Conservation (phyloP, 2,797 vertebrate species). For the Rhinoraja longicauda region DNA sequence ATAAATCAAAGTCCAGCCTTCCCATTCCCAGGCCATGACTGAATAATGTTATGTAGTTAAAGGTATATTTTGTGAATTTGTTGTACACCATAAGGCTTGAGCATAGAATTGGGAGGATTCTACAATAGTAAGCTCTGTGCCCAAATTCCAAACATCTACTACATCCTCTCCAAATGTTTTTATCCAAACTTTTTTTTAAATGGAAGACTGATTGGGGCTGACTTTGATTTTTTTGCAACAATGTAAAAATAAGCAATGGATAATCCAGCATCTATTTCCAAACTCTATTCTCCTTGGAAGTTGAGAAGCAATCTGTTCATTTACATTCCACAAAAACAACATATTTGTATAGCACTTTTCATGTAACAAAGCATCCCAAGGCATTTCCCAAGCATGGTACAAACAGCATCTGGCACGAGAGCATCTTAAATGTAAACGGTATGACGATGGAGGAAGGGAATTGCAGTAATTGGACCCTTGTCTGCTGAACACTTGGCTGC, state of each 20-base stretch:
- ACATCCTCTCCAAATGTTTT: neutral
- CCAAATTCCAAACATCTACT: neutral
- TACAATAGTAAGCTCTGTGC: neutral
- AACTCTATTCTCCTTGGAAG: neutral
- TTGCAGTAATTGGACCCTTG: no score
- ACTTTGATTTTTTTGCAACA: neutral
- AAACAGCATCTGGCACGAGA: no score
- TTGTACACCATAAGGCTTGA: neutral
- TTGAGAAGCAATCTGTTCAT: neutral
- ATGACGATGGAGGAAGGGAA: no score
- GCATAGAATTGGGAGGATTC: neutral
- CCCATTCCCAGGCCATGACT: neutral
- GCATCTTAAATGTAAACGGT: no score
- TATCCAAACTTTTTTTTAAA: neutral
- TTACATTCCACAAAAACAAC: no score
- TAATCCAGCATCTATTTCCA: neutral
- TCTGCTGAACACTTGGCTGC: no score
- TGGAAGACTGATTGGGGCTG: neutral
- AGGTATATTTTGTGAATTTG: neutral
- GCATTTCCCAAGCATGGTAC: no score
- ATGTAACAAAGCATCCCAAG: no score
- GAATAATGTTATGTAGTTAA: neutral
- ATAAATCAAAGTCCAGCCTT: neutral
- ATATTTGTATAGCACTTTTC: no score
- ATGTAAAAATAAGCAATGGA: neutral